Conservation (phyloP, 2,797 vertebrate genomes). For the Falco peregrinus region DNA sequence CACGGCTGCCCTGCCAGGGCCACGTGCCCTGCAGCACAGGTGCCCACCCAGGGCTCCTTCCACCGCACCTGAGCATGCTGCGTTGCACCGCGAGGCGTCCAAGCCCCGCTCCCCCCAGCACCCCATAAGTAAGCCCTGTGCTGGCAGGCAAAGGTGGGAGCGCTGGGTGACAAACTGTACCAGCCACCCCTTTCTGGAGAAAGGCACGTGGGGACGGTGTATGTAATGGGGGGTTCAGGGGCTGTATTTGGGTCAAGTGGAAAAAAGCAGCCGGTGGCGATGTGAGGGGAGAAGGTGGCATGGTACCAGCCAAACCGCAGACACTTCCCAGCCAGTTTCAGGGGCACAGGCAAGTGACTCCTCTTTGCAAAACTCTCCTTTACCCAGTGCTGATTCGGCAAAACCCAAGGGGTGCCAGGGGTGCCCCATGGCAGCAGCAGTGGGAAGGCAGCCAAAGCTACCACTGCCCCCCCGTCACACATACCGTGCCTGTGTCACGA, state of each 20-base stretch:
- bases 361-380: neutral
- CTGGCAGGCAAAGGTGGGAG: neutral
- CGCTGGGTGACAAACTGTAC: neutral
- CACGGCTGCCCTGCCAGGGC: neutral
- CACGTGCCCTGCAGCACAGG: neutral
- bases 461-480: rapidly evolving
- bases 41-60: rapidly evolving
- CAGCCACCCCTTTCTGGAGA: neutral
- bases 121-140: rapidly evolving
- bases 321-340: neutral
- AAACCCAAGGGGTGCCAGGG: neutral
- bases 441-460: neutral
- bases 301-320: neutral
- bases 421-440: neutral
- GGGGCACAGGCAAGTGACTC: rapidly evolving
- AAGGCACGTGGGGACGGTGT: neutral
- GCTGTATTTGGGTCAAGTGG: neutral
- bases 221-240: neutral
- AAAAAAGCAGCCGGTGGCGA: neutral
- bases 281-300: neutral
- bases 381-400: neutral
- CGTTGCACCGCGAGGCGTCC: neutral
- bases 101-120: neutral
- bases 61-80: neutral
- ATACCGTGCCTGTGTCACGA: rapidly evolving